Evolutionary conservation across 2,888 invertebrate genomes (phyloP).

Genomic region (Lomographa bimaculata): DNA sequence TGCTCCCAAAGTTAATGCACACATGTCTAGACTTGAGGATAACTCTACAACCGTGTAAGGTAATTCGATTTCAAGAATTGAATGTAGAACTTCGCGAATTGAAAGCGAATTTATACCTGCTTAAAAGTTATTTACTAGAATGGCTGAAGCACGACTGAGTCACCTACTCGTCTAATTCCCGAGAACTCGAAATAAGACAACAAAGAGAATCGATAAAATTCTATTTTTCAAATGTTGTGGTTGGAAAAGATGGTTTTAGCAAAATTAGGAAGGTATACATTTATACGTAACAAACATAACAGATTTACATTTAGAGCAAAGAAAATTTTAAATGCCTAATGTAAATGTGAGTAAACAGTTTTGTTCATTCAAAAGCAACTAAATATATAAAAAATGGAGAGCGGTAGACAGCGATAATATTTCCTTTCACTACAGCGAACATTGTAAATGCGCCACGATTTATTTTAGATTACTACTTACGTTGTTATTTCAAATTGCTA

Average conservation of each 20-base stretch:
- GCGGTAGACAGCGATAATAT: slow-evolving; percentile 7
- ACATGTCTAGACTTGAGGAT: slow-evolving; percentile 56
- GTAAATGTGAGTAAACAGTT: slow-evolving; percentile 19
- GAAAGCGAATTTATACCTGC: slow-evolving; percentile 19
- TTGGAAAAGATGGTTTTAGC: too few relatives aligned
- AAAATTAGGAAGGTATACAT: too few relatives aligned
- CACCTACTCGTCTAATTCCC: slow-evolving; percentile 19
- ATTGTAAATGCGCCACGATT: slow-evolving; percentile 26
- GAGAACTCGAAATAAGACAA: slow-evolving; percentile 27
- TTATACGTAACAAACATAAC: slow-evolving; percentile 1
- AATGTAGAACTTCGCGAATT: slow-evolving; percentile 5
- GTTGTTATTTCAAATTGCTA: too few relatives aligned
- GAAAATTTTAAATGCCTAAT: slow-evolving; percentile 20
- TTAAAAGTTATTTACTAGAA: slow-evolving; percentile 10
- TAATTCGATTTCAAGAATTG: slow-evolving; percentile 12
- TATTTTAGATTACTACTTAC: slow-evolving; percentile 39
- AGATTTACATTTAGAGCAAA: slow-evolving; percentile 5
- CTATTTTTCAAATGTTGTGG: too few relatives aligned
- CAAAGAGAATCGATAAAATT: slow-evolving; percentile 31
- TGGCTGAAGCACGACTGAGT: slow-evolving; percentile 22
- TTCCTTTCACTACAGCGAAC: slow-evolving; percentile 25
- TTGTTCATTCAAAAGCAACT: slow-evolving; percentile 4
- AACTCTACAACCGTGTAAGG: slow-evolving; percentile 21
- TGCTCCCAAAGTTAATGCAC: slow-evolving; percentile 42
- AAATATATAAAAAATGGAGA: slow-evolving; percentile 15